A percentile compares a stretch with the other conserved stretches of the same genome.
phyloP scores from a whole-genome alignment of 1,140 invertebrate genomes.

The Lucilia cuprina region DNA sequence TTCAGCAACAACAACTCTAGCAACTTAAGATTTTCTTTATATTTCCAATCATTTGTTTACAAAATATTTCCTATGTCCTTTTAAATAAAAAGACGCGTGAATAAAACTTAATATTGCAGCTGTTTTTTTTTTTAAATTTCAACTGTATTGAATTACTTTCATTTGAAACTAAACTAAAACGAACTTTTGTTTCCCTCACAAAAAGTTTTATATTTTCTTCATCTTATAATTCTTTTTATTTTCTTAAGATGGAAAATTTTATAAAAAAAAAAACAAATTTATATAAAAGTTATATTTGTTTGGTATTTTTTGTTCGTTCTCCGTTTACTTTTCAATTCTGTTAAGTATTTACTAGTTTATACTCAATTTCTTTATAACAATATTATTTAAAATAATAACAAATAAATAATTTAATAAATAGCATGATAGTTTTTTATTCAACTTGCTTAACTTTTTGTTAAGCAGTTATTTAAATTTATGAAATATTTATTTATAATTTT shows the following conservation, averaged over 20 bases:
- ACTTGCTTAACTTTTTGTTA: too few relatives aligned
- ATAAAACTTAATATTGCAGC: not conserved
- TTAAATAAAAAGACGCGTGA: not conserved
- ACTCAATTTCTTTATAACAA: conserved; percentile 24
- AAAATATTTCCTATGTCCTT: not conserved
- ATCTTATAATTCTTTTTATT: not conserved
- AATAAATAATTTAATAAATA: not conserved
- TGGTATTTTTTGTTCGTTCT: not conserved
- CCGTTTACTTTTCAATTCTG: conserved; percentile 24
- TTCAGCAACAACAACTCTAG: too few relatives aligned
- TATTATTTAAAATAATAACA: not conserved
- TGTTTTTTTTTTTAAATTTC: not conserved
- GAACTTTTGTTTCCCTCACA: not conserved
- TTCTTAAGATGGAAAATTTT: not conserved
- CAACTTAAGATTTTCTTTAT: not conserved
- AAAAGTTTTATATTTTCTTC: not conserved
- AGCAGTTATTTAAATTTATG: too few relatives aligned
- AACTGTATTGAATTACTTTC: conserved; percentile 1
- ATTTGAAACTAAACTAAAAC: not conserved
- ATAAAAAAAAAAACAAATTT: not conserved
- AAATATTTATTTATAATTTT: too few relatives aligned
- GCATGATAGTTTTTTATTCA: too few relatives aligned
- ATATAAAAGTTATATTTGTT: not conserved
- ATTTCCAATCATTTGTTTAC: not conserved
- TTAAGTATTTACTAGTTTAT: conserved; percentile 14